Evolutionary conservation across 2,888 invertebrate genomes (phyloP).

Genomic region (Elegia similella): DNA sequence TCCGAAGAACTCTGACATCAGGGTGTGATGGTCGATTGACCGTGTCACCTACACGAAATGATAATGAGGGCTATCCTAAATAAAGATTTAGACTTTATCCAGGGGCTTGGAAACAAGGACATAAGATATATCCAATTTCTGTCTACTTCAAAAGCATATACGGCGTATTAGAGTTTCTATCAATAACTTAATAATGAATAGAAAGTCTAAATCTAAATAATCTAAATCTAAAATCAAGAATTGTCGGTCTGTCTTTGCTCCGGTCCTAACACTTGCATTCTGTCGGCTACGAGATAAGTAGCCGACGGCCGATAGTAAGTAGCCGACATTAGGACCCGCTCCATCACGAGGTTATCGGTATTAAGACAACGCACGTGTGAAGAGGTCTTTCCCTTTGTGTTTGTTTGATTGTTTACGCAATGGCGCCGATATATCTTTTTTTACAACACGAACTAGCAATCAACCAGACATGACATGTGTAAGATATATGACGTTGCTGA

Average conservation of each 20-base stretch:
- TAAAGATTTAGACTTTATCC: too few species aligned
- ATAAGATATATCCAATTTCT: too few species aligned
- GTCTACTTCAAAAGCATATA: too few species aligned
- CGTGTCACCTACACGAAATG: too few species aligned
- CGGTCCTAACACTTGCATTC: not conserved
- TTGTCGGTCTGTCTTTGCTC: not conserved
- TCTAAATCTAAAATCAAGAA: not conserved
- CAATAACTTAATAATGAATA: too few species aligned
- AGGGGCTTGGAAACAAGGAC: too few species aligned
- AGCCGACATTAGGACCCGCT: constrained; percentile 3
- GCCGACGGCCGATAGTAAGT: not conserved
- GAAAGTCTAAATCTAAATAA: too few species aligned
- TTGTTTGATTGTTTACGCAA: not conserved
- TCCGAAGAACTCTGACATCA: too few species aligned
- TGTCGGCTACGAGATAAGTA: not conserved
- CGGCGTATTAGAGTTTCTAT: too few species aligned
- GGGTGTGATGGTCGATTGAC: too few species aligned
- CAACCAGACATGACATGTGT: not conserved
- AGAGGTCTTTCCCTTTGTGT: not conserved
- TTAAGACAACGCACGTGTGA: constrained; percentile 11
- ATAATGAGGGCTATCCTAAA: too few species aligned
- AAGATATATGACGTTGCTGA: not conserved
- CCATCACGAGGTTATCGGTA: constrained; percentile 11
- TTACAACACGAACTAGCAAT: not conserved
- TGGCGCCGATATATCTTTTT: not conserved